These are phyloP conservation scores for Acanthococcus lagerstroemiae DNA, from an alignment of 2,888 invertebrate species.

Conservation along the genomic window DNA sequence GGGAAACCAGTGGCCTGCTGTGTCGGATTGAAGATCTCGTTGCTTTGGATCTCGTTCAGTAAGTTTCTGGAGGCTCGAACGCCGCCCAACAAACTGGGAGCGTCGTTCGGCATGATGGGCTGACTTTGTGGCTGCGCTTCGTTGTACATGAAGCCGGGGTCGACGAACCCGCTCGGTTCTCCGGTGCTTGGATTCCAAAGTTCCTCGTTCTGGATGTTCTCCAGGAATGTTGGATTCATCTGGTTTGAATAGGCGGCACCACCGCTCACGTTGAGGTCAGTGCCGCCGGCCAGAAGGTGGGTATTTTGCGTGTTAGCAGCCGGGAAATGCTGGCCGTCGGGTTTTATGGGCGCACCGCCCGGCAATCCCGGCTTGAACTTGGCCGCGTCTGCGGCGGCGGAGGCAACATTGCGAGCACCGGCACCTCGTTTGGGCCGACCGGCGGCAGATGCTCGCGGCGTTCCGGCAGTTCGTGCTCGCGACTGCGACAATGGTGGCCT, in stretches of 20 bases:
- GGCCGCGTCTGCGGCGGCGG: not conserved
- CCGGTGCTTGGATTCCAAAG: conserved; percentile 8
- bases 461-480: not conserved
- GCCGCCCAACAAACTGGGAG: conserved; percentile 3
- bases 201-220: conserved; percentile 2
- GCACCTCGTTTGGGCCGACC: not conserved
- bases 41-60: conserved; percentile 5
- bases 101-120: not conserved
- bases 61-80: not conserved
- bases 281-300: not conserved
- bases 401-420: not conserved
- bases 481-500: not conserved
- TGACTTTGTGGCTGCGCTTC: not conserved
- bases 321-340: not conserved
- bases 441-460: not conserved
- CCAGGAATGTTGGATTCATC: not conserved
- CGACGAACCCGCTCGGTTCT: not conserved
- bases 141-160: conserved; percentile 11
- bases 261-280: not conserved
- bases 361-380: conserved; percentile 32
- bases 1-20: not conserved
- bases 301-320: not conserved
- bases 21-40: conserved; percentile 15
- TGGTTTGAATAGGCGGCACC: not conserved
- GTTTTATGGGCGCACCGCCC: conserved; percentile 24